These are phyloP conservation scores for Otolemur garnettii DNA, from an alignment of 2,113 vertebrate species.

Conservation along the genomic window DNA sequence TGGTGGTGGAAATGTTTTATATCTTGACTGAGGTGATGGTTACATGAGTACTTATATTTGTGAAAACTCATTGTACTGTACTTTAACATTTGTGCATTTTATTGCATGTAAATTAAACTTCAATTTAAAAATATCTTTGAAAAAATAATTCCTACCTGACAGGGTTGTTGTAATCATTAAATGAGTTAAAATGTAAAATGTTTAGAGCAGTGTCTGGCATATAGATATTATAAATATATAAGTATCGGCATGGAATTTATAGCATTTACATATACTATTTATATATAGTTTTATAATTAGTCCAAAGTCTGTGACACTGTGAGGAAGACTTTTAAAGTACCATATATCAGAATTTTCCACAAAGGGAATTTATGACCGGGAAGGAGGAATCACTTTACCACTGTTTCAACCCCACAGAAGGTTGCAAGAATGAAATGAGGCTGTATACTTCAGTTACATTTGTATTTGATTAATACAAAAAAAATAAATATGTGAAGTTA, in stretches of 20 bases:
- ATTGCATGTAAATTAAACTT: slow-evolving; percentile 20
- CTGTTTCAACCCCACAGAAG: background rate
- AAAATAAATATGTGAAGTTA: background rate
- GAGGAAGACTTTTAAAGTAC: slow-evolving; percentile 37
- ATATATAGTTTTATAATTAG: slow-evolving; percentile 20
- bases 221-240: background rate
- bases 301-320: slow-evolving; percentile 4
- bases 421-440: background rate
- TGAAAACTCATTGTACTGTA: slow-evolving; percentile 2
- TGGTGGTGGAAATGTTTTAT: background rate
- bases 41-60: background rate
- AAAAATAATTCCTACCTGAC: slow-evolving; percentile 25
- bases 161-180: slow-evolving; percentile 26
- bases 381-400: background rate
- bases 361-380: background rate
- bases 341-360: background rate
- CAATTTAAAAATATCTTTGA: slow-evolving; percentile 40
- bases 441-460: background rate
- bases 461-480: slow-evolving; percentile 1
- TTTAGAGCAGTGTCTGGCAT: slow-evolving; percentile 7
- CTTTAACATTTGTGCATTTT: slow-evolving; percentile 17
- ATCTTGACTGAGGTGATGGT: background rate
- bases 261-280: background rate
- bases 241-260: background rate
- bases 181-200: background rate